These are phyloP conservation scores for Trichopria drosophilae DNA, from an alignment of 2,888 invertebrate species.

Conservation along the genomic window DNA sequence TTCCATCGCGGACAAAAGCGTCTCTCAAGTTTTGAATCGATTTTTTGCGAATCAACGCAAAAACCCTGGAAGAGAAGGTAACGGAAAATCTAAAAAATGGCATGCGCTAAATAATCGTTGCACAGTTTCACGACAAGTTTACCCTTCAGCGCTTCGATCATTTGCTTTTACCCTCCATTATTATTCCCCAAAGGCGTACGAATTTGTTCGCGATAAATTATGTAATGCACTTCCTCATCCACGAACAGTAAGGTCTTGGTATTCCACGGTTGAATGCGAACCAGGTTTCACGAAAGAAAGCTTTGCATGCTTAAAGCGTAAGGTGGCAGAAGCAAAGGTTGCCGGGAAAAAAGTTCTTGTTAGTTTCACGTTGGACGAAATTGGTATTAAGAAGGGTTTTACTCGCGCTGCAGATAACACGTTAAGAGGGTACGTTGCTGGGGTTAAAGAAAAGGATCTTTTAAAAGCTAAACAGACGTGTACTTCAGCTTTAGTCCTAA, in stretches of 20 bases:
- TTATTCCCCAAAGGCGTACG: constrained; percentile 36
- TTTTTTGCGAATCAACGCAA: too few relatives aligned
- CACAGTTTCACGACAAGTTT: too few relatives aligned
- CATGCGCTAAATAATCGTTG: too few relatives aligned
- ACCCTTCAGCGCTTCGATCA: constrained; percentile 28
- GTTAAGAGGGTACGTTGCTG: constrained; percentile 30
- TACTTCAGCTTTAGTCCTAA: too few relatives aligned
- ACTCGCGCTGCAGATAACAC: constrained; percentile 20
- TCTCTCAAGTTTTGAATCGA: too few relatives aligned
- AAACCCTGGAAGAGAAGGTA: too few relatives aligned
- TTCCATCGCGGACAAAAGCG: too few relatives aligned
- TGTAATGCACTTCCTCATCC: too few relatives aligned
- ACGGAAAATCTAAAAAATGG: too few relatives aligned
- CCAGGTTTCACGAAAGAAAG: constrained; percentile 32
- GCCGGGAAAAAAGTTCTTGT: constrained; percentile 21
- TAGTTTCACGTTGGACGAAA: constrained; percentile 33
- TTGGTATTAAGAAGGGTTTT: constrained; percentile 29
- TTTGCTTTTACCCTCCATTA: constrained; percentile 36
- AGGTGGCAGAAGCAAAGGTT: constrained; percentile 16
- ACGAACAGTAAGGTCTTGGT: constrained; percentile 29
- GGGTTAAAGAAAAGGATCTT: too few relatives aligned
- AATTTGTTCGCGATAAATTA: constrained; percentile 34
- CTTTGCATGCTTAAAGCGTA: constrained; percentile 23
- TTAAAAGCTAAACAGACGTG: too few relatives aligned
- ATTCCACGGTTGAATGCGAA: constrained; percentile 27